A percentile compares a stretch with the other conserved stretches of the same genome.
Evolutionary conservation across 2,113 vertebrate genomes (phyloP).

Genomic region (Pitta sordida): DNA sequence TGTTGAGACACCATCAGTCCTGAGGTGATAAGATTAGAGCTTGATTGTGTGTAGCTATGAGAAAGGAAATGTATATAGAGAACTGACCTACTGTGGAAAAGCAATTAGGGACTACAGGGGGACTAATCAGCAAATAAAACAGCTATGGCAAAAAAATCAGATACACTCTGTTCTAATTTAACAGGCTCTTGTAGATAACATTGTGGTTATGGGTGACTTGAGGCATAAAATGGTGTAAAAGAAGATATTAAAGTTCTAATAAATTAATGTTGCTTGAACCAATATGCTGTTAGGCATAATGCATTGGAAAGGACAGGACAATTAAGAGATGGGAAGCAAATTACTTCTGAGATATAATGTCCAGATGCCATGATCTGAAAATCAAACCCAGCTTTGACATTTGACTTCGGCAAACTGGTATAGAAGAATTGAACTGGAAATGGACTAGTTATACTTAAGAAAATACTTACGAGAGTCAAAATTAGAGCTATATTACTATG

Average conservation of each 20-base stretch:
- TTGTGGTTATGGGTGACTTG: slow-evolving; percentile 36
- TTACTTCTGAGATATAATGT: background rate
- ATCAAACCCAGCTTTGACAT: background rate
- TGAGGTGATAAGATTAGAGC: slow-evolving; percentile 36
- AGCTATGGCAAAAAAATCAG: background rate
- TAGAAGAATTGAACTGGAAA: background rate
- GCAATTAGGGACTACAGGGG: slow-evolving; percentile 3
- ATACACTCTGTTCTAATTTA: slow-evolving; percentile 1
- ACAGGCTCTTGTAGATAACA: slow-evolving; percentile 10
- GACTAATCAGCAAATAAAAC: slow-evolving; percentile 16
- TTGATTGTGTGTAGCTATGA: slow-evolving; percentile 20
- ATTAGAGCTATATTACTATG: background rate
- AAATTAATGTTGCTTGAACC: slow-evolving; percentile 35
- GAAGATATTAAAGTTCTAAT: slow-evolving; percentile 31
- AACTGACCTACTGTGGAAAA: slow-evolving; percentile 40
- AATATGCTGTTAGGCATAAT: background rate
- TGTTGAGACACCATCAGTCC: background rate
- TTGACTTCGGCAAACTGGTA: background rate
- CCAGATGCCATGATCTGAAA: background rate
- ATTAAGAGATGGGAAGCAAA: background rate
- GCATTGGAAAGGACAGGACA: background rate
- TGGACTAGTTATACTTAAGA: background rate
- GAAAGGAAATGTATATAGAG: background rate
- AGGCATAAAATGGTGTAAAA: slow-evolving; percentile 9
- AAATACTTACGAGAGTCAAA: background rate